These are phyloP conservation scores for Pandemis heparana DNA, from an alignment of 2,888 invertebrate genomes.

Conservation along the genomic window DNA sequence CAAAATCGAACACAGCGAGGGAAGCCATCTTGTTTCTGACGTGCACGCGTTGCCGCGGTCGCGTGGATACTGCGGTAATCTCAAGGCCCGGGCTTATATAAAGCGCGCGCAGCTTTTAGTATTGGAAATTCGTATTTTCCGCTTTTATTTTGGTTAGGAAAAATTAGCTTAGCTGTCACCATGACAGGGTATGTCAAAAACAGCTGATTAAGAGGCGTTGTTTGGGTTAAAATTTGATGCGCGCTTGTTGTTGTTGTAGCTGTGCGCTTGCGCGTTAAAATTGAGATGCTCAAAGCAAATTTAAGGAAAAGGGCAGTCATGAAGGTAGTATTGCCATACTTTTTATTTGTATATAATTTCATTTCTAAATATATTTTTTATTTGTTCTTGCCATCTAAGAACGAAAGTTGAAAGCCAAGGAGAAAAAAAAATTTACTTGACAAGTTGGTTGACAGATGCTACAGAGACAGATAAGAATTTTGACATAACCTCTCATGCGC, in stretches of 20 bases:
- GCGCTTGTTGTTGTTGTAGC: no score
- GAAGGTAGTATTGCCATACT: background rate
- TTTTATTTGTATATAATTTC: background rate
- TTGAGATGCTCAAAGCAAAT: background rate
- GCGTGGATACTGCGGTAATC: slow-evolving; percentile 52
- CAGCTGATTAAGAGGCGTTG: slow-evolving; percentile 20
- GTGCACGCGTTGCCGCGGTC: slow-evolving; percentile 54
- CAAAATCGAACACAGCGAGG: slow-evolving; percentile 79
- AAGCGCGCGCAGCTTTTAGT: slow-evolving; percentile 38
- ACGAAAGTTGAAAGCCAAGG: background rate
- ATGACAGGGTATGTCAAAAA: background rate
- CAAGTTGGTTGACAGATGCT: slow-evolving; percentile 12
- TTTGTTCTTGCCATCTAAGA: slow-evolving; percentile 6
- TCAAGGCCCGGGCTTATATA: slow-evolving; percentile 32
- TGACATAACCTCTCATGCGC: slow-evolving; percentile 64
- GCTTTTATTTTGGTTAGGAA: background rate
- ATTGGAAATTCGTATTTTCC: slow-evolving; percentile 5
- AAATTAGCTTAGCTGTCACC: slow-evolving; percentile 1
- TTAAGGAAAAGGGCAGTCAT: background rate
- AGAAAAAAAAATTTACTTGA: slow-evolving; percentile 37
- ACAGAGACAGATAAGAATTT: slow-evolving; percentile 54
- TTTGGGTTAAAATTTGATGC: background rate
- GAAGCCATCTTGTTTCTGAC: slow-evolving; percentile 64
- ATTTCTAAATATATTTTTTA: background rate
- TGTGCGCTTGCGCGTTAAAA: no score